Evolutionary conservation across 1,140 invertebrate species (phyloP).

Genomic region (Tribolium madens): DNA sequence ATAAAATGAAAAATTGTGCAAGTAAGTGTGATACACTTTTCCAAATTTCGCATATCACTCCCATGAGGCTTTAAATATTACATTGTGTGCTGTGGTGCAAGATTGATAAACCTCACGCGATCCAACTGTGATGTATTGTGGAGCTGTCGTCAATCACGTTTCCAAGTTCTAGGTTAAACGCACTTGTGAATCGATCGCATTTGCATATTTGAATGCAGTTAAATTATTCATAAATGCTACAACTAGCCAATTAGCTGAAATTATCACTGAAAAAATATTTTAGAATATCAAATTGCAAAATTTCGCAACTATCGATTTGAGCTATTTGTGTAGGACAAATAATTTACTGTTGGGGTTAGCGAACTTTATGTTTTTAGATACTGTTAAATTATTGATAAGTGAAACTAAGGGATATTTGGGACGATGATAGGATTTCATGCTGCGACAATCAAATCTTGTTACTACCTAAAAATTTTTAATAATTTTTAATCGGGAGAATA

Average conservation of each 20-base stretch:
- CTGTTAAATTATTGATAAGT: neutral
- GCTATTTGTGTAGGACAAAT: neutral
- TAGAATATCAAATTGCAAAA: neutral
- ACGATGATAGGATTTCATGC: neutral
- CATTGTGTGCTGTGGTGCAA: slow-evolving; percentile 15
- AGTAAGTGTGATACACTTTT: neutral
- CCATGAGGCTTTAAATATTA: neutral
- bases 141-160: slow-evolving; percentile 14
- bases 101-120: slow-evolving; percentile 29
- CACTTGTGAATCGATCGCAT: slow-evolving; percentile 9
- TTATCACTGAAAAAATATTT: neutral
- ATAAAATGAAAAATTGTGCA: neutral
- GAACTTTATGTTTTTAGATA: neutral
- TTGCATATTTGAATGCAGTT: neutral
- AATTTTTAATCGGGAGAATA: neutral
- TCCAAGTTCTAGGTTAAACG: slow-evolving; percentile 28
- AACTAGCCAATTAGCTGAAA: neutral
- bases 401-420: neutral
- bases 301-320: slow-evolving; percentile 9
- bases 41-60: neutral
- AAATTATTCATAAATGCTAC: neutral
- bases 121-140: slow-evolving; percentile 1
- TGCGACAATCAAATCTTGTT: neutral
- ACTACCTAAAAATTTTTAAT: neutral
- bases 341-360: neutral